Percentiles rank a stretch among this genome's conserved stretches.
Evolutionary conservation across 2,888 invertebrate species (phyloP).

Genomic region (Polymixis flavicincta): DNA sequence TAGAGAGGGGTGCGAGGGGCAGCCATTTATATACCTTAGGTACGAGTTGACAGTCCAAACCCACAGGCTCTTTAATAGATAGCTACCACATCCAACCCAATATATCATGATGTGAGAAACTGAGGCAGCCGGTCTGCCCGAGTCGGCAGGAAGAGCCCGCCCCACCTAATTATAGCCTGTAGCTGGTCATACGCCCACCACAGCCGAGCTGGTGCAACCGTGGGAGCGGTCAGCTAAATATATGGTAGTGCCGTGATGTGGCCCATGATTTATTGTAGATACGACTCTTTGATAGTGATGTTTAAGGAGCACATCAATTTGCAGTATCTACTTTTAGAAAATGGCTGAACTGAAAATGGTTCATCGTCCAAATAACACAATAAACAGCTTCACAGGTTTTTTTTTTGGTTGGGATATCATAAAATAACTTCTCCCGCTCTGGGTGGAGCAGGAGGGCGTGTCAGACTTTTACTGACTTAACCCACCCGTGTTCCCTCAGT

Average conservation of each 20-base stretch:
- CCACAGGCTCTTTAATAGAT: conserved; percentile 40
- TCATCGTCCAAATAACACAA: not conserved
- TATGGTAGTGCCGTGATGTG: conserved; percentile 30
- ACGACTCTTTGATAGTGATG: conserved; percentile 36
- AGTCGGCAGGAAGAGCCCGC: conserved; percentile 69
- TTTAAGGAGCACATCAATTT: not conserved
- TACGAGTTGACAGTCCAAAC: conserved; percentile 42
- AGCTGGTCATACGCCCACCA: conserved; percentile 68
- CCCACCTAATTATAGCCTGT: conserved; percentile 73
- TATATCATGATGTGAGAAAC: conserved; percentile 55
- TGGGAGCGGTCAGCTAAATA: conserved; percentile 47
- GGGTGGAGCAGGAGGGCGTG: too few relatives aligned
- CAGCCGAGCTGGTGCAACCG: conserved; percentile 59
- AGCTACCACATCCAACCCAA: conserved; percentile 52
- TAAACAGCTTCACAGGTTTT: not conserved
- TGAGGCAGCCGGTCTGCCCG: conserved; percentile 53
- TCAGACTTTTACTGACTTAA: too few relatives aligned
- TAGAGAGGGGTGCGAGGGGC: too few relatives aligned
- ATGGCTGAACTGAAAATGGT: not conserved
- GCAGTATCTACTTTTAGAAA: not conserved
- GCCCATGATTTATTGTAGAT: conserved; percentile 55
- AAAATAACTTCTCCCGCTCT: too few relatives aligned
- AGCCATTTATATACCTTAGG: conserved; percentile 17
- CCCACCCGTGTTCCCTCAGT: too few relatives aligned
- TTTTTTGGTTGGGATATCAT: too few relatives aligned